These are phyloP conservation scores for Dysmachus trigonus DNA, from an alignment of 2,888 invertebrate species.

Conservation along the genomic window DNA sequence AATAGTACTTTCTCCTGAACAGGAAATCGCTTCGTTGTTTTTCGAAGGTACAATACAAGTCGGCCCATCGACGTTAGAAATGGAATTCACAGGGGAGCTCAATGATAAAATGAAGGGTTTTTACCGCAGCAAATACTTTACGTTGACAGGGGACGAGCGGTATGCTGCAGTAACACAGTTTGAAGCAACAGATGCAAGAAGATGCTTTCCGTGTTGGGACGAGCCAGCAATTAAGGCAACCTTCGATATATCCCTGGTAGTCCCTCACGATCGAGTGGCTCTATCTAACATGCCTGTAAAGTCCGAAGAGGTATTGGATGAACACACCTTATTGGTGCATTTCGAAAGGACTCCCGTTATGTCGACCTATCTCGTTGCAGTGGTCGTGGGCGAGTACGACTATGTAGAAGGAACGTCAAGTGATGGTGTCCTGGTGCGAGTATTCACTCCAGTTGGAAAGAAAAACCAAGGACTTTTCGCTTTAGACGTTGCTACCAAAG, in stretches of 20 bases:
- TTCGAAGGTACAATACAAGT: slow-evolving; percentile 65
- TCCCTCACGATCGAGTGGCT: slow-evolving; percentile 83
- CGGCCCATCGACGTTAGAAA: slow-evolving; percentile 69
- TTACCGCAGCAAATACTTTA: slow-evolving; percentile 87
- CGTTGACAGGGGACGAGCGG: slow-evolving; percentile 77
- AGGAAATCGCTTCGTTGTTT: slow-evolving; percentile 75
- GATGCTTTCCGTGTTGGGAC: slow-evolving; percentile 98
- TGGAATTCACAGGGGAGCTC: slow-evolving; percentile 85
- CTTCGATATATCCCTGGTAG: slow-evolving; percentile 87
- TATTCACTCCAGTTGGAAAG: slow-evolving; percentile 89
- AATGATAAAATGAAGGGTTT: slow-evolving; percentile 96
- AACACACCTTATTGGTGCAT: slow-evolving; percentile 66
- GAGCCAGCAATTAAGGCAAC: slow-evolving; percentile 96
- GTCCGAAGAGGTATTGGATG: slow-evolving; percentile 64
- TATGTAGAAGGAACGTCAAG: slow-evolving; percentile 84
- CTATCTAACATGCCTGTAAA: slow-evolving; percentile 91
- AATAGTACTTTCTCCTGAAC: slow-evolving; percentile 64
- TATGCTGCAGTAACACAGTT: slow-evolving; percentile 93
- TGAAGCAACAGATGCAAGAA: slow-evolving; percentile 87
- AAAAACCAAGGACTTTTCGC: slow-evolving; percentile 93
- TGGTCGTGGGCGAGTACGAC: slow-evolving; percentile 95
- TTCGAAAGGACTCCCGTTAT: slow-evolving; percentile 90
- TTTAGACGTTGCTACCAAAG: slow-evolving; percentile 89
- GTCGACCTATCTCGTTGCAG: slow-evolving; percentile 95
- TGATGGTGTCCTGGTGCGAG: slow-evolving; percentile 83